A percentile compares a stretch with the other conserved stretches of the same genome.
These are phyloP conservation scores for Lithobates sylvaticus DNA, from an alignment of 2,797 vertebrate genomes.

Conservation along the genomic window DNA sequence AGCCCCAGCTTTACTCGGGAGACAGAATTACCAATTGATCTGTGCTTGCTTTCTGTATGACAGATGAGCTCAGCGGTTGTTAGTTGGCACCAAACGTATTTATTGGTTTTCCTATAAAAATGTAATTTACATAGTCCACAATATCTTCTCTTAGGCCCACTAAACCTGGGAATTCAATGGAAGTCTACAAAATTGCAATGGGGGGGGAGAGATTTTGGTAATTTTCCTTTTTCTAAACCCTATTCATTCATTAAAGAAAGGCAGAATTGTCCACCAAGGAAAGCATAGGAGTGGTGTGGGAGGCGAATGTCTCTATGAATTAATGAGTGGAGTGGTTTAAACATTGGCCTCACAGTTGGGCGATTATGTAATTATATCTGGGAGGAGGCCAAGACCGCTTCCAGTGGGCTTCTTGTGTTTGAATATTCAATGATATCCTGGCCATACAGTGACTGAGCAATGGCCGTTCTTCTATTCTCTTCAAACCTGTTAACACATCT, in stretches of 20 bases:
- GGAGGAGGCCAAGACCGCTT: neutral
- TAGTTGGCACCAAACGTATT: neutral
- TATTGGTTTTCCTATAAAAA: too few species aligned
- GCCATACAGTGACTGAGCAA: neutral
- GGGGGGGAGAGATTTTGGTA: too few species aligned
- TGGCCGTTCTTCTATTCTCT: neutral
- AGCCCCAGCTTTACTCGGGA: neutral
- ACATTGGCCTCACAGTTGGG: neutral
- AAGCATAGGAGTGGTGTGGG: slow-evolving; percentile 4
- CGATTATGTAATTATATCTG: neutral
- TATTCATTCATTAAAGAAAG: neutral
- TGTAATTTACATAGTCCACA: too few species aligned
- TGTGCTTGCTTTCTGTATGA: neutral
- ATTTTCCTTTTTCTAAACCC: neutral
- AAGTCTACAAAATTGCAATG: too few species aligned
- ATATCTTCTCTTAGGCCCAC: too few species aligned
- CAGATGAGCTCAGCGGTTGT: neutral
- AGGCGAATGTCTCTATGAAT: neutral
- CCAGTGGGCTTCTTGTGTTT: neutral
- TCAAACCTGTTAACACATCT: neutral
- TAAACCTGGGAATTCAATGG: neutral
- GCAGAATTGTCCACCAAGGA: neutral
- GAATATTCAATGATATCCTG: neutral
- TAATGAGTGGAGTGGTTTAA: neutral
- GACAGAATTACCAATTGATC: neutral